Conservation (phyloP, 2,113 vertebrate genomes). For the Myotis lucifugus region DNA sequence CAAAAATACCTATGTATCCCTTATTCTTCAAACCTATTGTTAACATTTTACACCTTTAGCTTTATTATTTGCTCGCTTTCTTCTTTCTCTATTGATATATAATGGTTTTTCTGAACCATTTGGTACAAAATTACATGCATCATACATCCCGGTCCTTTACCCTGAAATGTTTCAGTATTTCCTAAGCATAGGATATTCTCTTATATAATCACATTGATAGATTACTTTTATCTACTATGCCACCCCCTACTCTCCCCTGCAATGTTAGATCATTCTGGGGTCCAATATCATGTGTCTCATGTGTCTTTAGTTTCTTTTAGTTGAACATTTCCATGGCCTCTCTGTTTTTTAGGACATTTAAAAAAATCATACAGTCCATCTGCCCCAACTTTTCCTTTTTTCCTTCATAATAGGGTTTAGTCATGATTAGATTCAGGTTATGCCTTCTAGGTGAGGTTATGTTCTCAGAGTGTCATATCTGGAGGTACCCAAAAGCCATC, state of each 20-base stretch:
- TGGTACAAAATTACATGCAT: neutral
- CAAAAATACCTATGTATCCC: neutral
- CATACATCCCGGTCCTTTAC: neutral
- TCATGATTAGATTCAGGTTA: neutral
- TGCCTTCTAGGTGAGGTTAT: neutral
- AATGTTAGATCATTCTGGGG: neutral
- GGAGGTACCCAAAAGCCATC: neutral
- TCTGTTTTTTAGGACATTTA: neutral
- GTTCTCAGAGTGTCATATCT: neutral
- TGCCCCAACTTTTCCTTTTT: neutral
- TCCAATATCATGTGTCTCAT: neutral
- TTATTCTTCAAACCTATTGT: neutral
- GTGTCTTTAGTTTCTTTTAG: neutral
- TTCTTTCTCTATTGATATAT: neutral
- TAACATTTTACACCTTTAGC: neutral
- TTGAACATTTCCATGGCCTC: neutral
- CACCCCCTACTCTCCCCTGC: rapidly evolving
- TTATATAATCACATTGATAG: neutral
- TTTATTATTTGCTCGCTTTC: neutral
- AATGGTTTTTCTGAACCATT: neutral
- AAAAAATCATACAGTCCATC: neutral
- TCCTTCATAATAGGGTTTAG: neutral
- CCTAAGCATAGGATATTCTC: neutral
- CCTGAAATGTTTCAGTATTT: neutral
- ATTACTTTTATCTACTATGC: neutral